A percentile compares a stretch with the other conserved stretches of the same genome.
Conservation (phyloP, 2,113 vertebrate genomes). For the Nipponia nippon region DNA sequence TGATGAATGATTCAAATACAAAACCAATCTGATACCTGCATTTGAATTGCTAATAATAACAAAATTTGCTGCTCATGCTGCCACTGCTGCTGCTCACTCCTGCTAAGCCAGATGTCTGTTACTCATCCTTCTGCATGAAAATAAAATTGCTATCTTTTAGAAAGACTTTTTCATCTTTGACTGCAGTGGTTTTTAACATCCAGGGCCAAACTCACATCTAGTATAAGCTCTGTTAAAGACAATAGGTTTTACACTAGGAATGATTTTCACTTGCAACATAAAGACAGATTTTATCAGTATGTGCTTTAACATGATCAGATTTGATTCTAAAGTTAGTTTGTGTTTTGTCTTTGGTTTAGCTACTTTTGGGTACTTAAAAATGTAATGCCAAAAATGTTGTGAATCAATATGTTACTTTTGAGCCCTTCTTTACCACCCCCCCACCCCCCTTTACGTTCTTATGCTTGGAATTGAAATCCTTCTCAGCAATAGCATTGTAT, state of each 20-base stretch:
- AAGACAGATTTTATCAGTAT: background rate
- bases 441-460: rapidly evolving
- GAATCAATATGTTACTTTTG: background rate
- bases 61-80: background rate
- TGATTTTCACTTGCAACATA: background rate
- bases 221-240: background rate
- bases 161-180: background rate
- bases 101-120: constrained; percentile 49
- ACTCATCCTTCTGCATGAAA: background rate
- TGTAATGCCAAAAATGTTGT: background rate
- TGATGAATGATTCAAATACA: constrained; percentile 47
- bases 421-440: background rate
- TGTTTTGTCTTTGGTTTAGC: background rate
- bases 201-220: background rate
- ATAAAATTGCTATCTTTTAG: constrained; percentile 1
- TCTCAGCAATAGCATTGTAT: background rate
- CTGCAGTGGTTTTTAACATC: background rate
- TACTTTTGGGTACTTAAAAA: background rate
- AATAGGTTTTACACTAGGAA: background rate
- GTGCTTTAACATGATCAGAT: background rate
- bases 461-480: background rate
- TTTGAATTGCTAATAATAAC: constrained; percentile 65
- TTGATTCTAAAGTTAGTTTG: background rate
- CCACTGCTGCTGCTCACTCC: background rate
- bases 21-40: constrained; percentile 22